Evolutionary conservation across 2,888 invertebrate species (phyloP).

Genomic region (Automeris io): DNA sequence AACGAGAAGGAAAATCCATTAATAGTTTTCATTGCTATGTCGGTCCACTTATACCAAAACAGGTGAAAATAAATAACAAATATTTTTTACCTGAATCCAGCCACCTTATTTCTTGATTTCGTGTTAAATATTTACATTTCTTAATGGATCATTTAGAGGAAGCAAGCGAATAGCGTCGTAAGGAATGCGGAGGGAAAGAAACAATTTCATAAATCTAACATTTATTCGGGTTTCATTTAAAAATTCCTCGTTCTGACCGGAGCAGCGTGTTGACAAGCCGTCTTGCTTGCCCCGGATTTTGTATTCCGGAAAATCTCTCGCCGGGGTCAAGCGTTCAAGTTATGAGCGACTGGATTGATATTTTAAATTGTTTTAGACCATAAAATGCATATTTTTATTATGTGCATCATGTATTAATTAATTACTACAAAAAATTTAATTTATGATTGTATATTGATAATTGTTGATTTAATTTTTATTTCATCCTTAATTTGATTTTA

Average conservation of each 20-base stretch:
- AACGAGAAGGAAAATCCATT: no score
- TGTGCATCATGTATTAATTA: no score
- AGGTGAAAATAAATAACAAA: no score
- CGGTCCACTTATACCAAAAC: no score
- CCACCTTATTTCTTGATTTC: no score
- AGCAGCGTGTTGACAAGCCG: constrained; percentile 23
- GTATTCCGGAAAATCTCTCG: constrained; percentile 19
- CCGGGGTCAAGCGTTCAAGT: constrained; percentile 3
- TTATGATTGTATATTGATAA: no score
- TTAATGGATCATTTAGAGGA: neutral
- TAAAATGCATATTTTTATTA: no score
- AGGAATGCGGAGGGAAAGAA: constrained; percentile 17
- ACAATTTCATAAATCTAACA: constrained; percentile 24
- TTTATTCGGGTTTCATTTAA: constrained; percentile 32
- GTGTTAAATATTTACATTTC: constrained; percentile 7
- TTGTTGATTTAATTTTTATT: no score
- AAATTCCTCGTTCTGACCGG: constrained; percentile 24
- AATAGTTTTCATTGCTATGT: no score
- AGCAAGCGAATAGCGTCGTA: neutral
- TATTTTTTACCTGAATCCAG: no score
- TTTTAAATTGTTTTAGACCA: neutral
- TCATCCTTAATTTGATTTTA: no score
- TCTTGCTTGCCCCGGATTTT: constrained; percentile 23
- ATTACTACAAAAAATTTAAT: no score
- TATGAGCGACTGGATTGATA: neutral